Percentiles rank a stretch among this genome's conserved stretches.
Evolutionary conservation across 2,113 vertebrate species (phyloP).

Genomic region (Pantherophis guttatus): DNA sequence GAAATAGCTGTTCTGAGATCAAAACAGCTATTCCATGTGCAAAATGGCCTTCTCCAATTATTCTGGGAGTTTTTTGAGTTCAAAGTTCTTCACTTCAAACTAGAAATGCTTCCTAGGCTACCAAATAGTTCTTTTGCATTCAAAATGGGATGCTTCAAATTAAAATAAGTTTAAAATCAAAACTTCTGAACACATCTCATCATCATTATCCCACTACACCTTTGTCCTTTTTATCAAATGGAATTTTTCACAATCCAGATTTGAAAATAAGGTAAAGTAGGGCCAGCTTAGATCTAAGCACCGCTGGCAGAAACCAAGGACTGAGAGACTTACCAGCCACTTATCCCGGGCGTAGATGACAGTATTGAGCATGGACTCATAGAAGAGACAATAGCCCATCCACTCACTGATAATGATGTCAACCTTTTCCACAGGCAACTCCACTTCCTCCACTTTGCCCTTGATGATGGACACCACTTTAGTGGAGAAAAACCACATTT

Average conservation of each 20-base stretch:
- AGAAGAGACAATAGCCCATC: slow-evolving; percentile 96
- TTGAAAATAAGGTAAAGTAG: background rate
- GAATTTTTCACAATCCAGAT: background rate
- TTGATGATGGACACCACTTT: slow-evolving; percentile 92
- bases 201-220: background rate
- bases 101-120: background rate
- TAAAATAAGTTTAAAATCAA: background rate
- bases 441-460: slow-evolving; percentile 92
- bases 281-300: too few relatives aligned
- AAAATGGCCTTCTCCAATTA: background rate
- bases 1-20: background rate
- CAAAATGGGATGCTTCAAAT: background rate
- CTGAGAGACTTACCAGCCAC: slow-evolving; percentile 81
- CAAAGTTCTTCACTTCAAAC: background rate
- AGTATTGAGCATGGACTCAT: slow-evolving; percentile 93
- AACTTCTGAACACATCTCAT: background rate
- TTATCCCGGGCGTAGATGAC: slow-evolving; percentile 91
- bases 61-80: background rate
- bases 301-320: too few relatives aligned
- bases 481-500: background rate
- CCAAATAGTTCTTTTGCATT: background rate
- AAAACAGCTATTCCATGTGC: background rate
- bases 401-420: slow-evolving; percentile 95
- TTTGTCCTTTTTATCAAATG: background rate
- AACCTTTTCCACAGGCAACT: slow-evolving; percentile 85